Percentiles rank a stretch among this genome's conserved stretches.
These are phyloP conservation scores for Leptoteleia sp. DNA, from an alignment of 1,140 invertebrate genomes.

Conservation along the genomic window DNA sequence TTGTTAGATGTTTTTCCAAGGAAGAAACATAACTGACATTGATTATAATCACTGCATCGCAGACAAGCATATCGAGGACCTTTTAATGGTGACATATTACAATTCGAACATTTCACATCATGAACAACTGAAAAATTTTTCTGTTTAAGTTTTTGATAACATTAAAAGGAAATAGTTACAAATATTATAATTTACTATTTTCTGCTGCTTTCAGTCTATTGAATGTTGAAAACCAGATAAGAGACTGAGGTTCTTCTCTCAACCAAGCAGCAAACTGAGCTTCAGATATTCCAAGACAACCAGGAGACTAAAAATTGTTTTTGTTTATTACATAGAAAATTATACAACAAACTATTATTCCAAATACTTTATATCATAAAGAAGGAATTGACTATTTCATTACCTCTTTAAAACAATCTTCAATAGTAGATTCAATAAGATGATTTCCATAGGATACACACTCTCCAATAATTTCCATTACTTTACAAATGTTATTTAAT, in stretches of 20 bases:
- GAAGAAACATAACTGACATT: conserved; percentile 91
- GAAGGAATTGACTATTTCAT: too few species aligned
- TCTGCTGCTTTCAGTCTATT: conserved; percentile 83
- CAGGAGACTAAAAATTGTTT: conserved; percentile 76
- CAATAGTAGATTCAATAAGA: conserved; percentile 81
- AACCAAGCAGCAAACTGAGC: conserved; percentile 83
- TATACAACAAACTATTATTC: too few species aligned
- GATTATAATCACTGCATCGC: conserved; percentile 88
- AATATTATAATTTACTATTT: conserved; percentile 80
- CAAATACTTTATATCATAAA: too few species aligned
- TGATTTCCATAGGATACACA: conserved; percentile 81
- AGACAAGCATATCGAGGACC: conserved; percentile 87
- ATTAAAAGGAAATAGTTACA: too few species aligned
- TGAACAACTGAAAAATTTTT: conserved; percentile 80
- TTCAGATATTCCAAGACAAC: conserved; percentile 82
- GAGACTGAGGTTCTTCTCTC: conserved; percentile 83
- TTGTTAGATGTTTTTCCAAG: conserved; percentile 85
- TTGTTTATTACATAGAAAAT: background rate
- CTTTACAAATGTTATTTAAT: conserved; percentile 79
- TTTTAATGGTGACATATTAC: conserved; percentile 81
- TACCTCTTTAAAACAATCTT: conserved; percentile 82
- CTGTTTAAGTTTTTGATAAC: too few species aligned
- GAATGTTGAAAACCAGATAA: conserved; percentile 84
- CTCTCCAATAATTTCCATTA: conserved; percentile 83
- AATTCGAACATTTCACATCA: conserved; percentile 82